Base-by-base conservation (phyloP, 2,888 invertebrate genomes). In the Pinctada fucata region DNA sequence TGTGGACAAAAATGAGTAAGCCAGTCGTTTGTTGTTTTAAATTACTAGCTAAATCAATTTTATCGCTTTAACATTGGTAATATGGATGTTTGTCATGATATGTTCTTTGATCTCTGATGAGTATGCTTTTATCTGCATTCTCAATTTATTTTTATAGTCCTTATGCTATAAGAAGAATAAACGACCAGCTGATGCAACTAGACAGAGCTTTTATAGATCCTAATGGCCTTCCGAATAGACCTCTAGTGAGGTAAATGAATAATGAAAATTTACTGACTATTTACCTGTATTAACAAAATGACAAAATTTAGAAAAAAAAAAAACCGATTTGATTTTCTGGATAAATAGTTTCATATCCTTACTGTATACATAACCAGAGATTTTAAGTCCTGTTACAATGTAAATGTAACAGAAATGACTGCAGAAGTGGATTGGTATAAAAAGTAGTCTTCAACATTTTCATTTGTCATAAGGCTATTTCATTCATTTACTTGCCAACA, bases 161-260 rank as follows among this genome's bases (percentile, higher is more conserved):
- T 2, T 79, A 82, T 58, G 83, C 65, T 45, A 81, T 86, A 6
- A 81, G 86, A 65, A 78, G 70, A 16, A 81, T 85, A 5, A 86
- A 86, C 47, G 86, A 86, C 70, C 84, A 85, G 73, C 68, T 85
- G 66, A 82, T 86, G 76, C 80, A 83, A 63, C 68, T 86, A 69
- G 86, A 86, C 63, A 72, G 86, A 75, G 81, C 86, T 3, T 86
- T 86, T 52, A 74, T 84, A 3, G 86, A 86, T 67, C 85, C 86
- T 4, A 80, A 74, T 45, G 86, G 86, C 4, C 76, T 86, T 6
- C 84, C 84, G 1, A 79, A 50, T n/a, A 48, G 78, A 31, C 73
- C 73, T 8, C 64, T 63, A 31, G 78, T 68, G 3, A 73, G 78
- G 78, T 78, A 69, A 45, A 4, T 63, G 5, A 5, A 5, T 13